Evolutionary conservation across 1,140 invertebrate species (phyloP).

Genomic region (Drosophila seguyi): DNA sequence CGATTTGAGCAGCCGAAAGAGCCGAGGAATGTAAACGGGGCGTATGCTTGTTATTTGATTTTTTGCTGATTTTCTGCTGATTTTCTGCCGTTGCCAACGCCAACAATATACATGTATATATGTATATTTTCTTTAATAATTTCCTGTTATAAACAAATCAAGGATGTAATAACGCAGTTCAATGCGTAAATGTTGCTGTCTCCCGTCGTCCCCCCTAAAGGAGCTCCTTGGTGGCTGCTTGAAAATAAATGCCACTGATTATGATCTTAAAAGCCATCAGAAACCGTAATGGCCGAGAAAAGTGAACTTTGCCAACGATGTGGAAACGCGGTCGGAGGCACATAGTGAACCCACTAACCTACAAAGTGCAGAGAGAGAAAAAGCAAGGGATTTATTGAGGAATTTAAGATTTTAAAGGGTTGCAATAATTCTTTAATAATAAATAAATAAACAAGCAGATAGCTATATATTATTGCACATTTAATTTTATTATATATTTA

Average conservation of each 20-base stretch:
- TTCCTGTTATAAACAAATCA: slow-evolving; percentile 83
- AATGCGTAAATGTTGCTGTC: slow-evolving; percentile 64
- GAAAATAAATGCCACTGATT: slow-evolving; percentile 75
- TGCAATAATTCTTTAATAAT: background rate
- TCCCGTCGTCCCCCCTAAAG: background rate
- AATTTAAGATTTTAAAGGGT: background rate
- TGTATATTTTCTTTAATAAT: slow-evolving; percentile 74
- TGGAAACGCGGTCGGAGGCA: slow-evolving; percentile 31
- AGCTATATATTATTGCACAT: background rate
- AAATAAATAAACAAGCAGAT: background rate
- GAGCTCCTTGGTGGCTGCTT: slow-evolving; percentile 36
- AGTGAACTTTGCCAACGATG: slow-evolving; percentile 48
- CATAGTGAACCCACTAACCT: slow-evolving; percentile 25
- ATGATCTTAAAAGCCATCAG: slow-evolving; percentile 74
- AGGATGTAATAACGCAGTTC: slow-evolving; percentile 83
- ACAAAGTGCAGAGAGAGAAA: slow-evolving; percentile 22
- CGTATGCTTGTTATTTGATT: slow-evolving; percentile 76
- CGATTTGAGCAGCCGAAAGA: slow-evolving; percentile 61
- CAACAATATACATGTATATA: slow-evolving; percentile 10
- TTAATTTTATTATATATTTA: background rate
- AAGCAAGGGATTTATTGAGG: background rate
- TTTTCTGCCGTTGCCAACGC: slow-evolving; percentile 32
- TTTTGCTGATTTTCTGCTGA: slow-evolving; percentile 56
- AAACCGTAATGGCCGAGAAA: slow-evolving; percentile 60
- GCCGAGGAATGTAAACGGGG: slow-evolving; percentile 28